These are phyloP conservation scores for Myotis yumanensis DNA, from an alignment of 2,113 vertebrate species.

Conservation along the genomic window DNA sequence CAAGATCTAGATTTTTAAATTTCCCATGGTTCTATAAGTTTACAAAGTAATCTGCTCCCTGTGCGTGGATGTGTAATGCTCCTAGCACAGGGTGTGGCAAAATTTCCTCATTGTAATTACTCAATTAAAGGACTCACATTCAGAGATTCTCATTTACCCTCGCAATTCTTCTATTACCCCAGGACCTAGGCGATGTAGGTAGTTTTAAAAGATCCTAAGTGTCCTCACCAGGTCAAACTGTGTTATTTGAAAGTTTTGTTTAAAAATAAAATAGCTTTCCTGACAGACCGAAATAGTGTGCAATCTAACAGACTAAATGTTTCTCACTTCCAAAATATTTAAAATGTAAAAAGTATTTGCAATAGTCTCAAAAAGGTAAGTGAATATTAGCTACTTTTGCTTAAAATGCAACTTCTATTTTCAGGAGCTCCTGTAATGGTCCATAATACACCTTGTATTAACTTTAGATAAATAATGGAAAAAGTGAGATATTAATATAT, in stretches of 20 bases:
- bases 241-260: not conserved
- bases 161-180: not conserved
- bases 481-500: not conserved
- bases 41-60: not conserved
- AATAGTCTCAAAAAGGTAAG: not conserved
- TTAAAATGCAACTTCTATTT: not conserved
- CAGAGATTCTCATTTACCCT: not conserved
- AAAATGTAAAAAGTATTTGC: not conserved
- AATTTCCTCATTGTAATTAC: not conserved
- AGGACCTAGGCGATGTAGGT: not conserved
- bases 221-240: not conserved
- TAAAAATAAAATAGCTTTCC: not conserved
- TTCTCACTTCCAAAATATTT: slow-evolving; percentile 1
- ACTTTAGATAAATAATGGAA: not conserved
- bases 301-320: not conserved
- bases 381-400: not conserved
- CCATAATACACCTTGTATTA: not conserved
- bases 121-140: not conserved
- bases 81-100: not conserved
- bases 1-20: not conserved
- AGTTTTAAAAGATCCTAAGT: not conserved
- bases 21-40: not conserved
- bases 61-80: not conserved
- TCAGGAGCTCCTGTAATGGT: not conserved
- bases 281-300: not conserved